Base-by-base conservation (phyloP, 2,888 invertebrate genomes). In the Diaprepes abbreviatus region DNA sequence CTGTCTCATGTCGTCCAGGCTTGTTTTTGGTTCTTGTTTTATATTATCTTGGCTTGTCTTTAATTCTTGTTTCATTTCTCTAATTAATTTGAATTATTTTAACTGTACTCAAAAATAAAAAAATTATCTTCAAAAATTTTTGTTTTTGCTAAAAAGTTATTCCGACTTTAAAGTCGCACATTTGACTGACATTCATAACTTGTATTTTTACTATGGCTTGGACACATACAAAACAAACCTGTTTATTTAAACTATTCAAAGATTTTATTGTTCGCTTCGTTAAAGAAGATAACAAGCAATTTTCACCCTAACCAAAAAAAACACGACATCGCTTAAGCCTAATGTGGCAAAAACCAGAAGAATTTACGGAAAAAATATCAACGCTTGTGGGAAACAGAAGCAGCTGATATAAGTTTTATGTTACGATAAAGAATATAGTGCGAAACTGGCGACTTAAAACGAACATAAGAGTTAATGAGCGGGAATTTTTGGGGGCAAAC, bases 381-480 rank as follows among this genome's bases (percentile, higher is more conserved):
- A 48, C 14, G 12, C 57, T 58, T 58, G 59, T 55, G 60, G 59
- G 57, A 66, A 70, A 62, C 60, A 70, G 60, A 66, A 62, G 60
- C 66, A 70, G 70, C 66, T 70, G 70, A 70, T 66, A 62, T 70
- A 70, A 54, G 70, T 60, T 70, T 70, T 70, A 66, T 70, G 70
- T 66, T 66, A 66, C 66, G 66, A 62, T 70, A 70, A 70, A 70
- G 65, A 65, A 59, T 60, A 45, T 59, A 62, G 60, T 66, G 60
- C 50, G 55, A 62, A 48, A 45, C 52, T 65, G 65, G 60, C 62
- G 65, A 70, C 65, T 66, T 65, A 62, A 55, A 62, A 54, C 28
- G 70, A 54, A 66, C 70, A 70, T 70, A 60, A 70, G 55, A 31
- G 70, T 65, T 66, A 70, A 70, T 70, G 70, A 70, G 70, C 59